phyloP scores from a whole-genome alignment of 2,113 vertebrate genomes.

The Chlorodrepanis virens region DNA sequence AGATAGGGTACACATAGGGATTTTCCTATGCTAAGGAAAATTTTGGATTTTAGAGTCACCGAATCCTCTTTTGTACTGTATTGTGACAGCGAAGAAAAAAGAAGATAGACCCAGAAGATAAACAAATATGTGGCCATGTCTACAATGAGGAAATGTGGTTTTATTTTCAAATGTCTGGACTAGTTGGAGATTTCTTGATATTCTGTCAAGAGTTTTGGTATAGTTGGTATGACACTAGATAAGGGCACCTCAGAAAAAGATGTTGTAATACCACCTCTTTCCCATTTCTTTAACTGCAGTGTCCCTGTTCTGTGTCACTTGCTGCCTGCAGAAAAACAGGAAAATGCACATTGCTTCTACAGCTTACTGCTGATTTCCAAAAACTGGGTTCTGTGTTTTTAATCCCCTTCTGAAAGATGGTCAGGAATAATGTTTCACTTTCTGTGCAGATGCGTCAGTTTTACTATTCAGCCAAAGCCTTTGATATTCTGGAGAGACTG shows the following conservation, averaged over 20 bases:
- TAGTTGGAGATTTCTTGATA: neutral
- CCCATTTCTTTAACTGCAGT: neutral
- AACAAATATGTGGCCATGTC: neutral
- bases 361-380: neutral
- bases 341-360: neutral
- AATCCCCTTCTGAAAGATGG: neutral
- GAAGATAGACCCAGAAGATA: neutral
- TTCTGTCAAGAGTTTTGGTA: neutral
- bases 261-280: neutral
- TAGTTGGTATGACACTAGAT: neutral
- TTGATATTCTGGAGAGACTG: slow-evolving; percentile 91
- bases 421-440: slow-evolving; percentile 28
- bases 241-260: neutral
- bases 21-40: neutral
- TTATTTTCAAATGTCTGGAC: neutral
- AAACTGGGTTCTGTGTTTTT: neutral
- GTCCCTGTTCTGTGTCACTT: neutral
- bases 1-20: neutral
- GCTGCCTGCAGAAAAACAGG: neutral
- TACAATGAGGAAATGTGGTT: neutral
- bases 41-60: neutral
- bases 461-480: slow-evolving; percentile 94
- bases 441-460: slow-evolving; percentile 92
- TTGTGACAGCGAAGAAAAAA: neutral
- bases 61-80: neutral